Evolutionary conservation across 64 coral and sea anemone species (phyloP), one percentile per base, ranked within the genome.

Genomic region (Montipora efflorescens): DNA sequence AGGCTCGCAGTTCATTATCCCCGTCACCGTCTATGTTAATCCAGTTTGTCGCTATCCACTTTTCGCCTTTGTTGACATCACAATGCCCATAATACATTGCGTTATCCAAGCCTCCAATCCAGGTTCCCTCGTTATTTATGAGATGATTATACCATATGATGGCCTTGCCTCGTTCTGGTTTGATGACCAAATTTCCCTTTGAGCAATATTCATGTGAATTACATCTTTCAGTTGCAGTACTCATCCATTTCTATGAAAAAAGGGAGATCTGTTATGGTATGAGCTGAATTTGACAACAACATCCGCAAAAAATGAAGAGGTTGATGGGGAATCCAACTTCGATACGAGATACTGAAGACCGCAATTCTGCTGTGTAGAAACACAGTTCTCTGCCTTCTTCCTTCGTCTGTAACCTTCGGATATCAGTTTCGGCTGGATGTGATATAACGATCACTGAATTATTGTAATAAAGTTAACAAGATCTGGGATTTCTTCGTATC

Each of bases 11-110:
- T 2, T 90, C 87, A 48, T 51, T 78, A 23, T 88, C 88, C 8
- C 96, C 96, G n/a, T 97, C 96, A 12, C 96, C 96, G n/a, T 94
- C 88, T 25, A 97, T 80, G 50, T 97, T 97, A 5, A 97, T 84
- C 92, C 93, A 97, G 71, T 82, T 92, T 28, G 89, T 95, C 58
- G 96, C 96, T 10, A 97, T 64, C 96, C 96, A 97, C 85, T 97
- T 97, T 47, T 95, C 93, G 19, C 96, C 96, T 21, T 86, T 89
- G 36, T 11, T 97, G 78, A 95, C 90, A 89, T 97, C 93, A 77
- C 96, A 97, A 46, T 97, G 92, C 2, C 96, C 93, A 89, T 92
- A 84, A 74, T 95, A 67, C 69, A 90, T 91, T 50, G 81, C 89
- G 14, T 94, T 90, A 77, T 97, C 90, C 15, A 92, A 70, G 15